phyloP scores from a whole-genome alignment of 2,113 vertebrate genomes.

The Ameiurus melas region DNA sequence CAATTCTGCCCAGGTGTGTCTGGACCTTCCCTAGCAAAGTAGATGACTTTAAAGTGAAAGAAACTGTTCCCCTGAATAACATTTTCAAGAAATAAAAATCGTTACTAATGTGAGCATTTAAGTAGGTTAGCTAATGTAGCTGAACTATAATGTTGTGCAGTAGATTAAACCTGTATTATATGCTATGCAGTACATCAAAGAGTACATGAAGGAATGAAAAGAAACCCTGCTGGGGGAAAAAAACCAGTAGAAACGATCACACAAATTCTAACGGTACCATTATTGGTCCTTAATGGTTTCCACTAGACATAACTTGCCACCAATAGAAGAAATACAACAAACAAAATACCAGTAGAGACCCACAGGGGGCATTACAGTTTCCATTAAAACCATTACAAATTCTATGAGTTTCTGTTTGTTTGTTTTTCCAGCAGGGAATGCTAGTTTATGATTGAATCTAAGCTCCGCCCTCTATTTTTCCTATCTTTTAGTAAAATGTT shows the following conservation, averaged over 20 bases:
- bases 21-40: neutral
- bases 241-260: too few relatives aligned
- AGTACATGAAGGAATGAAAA: neutral
- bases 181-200: neutral
- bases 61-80: conserved; percentile 16
- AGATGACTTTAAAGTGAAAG: neutral
- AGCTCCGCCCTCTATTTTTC: neutral
- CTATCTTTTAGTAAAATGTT: neutral
- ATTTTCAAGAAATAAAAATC: neutral
- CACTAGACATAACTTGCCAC: too few relatives aligned
- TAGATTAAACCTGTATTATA: neutral
- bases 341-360: too few relatives aligned
- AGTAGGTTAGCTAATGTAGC: neutral
- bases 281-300: too few relatives aligned
- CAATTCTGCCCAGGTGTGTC: neutral
- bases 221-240: neutral
- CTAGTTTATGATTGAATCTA: neutral
- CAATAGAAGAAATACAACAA: too few relatives aligned
- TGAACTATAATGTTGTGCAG: neutral
- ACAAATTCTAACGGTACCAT: too few relatives aligned
- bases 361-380: too few relatives aligned
- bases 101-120: neutral
- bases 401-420: too few relatives aligned
- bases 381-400: too few relatives aligned
- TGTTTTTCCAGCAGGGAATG: too few relatives aligned